Conservation (phyloP, 2,113 vertebrate genomes). For the Anser cygnoides region DNA sequence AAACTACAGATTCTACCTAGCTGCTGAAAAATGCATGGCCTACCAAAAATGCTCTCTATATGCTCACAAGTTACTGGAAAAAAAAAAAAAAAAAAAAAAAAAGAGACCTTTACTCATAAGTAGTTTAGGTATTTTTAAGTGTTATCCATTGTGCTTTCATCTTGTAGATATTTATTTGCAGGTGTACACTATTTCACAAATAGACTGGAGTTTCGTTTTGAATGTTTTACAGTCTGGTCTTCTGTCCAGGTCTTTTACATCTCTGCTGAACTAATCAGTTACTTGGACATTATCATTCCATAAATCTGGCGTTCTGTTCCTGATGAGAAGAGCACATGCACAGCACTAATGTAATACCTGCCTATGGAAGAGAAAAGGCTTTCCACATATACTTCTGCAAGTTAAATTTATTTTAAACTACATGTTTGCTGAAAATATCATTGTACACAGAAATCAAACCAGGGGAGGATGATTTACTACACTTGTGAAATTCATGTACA, state of each 20-base stretch:
- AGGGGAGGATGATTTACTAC: not conserved
- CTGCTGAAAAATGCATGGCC: not conserved
- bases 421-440: not conserved
- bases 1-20: not conserved
- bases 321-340: not conserved
- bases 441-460: not conserved
- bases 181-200: not conserved
- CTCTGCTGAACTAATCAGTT: not conserved
- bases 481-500: not conserved
- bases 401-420: not conserved
- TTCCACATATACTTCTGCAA: not conserved
- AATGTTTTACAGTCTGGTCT: not conserved
- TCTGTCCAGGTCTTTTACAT: not conserved
- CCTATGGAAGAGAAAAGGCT: not conserved
- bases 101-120: not conserved
- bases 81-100: not conserved
- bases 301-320: not conserved
- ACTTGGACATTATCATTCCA: not conserved
- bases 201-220: not conserved
- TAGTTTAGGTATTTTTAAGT: not conserved
- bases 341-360: not conserved
- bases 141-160: not conserved
- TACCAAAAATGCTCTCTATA: not conserved
- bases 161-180: not conserved
- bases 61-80: not conserved